Evolutionary conservation across 2,797 vertebrate species (phyloP).

Genomic region (Austrolebias charrua): DNA sequence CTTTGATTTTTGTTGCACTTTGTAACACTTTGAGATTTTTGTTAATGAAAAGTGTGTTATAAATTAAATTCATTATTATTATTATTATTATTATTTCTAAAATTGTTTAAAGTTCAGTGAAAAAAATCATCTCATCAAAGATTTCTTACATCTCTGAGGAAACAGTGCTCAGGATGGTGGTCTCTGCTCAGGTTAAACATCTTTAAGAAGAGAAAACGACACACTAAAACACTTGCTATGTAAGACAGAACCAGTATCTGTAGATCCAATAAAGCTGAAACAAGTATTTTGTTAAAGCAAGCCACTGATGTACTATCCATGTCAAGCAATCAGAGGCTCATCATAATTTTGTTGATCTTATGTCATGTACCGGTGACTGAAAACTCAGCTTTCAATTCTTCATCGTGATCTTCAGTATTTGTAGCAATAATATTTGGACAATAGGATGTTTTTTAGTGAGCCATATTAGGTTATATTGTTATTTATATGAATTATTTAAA

Average conservation of each 20-base stretch:
- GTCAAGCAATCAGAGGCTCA: too few species aligned
- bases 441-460: background rate
- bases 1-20: too few species aligned
- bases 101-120: background rate
- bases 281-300: background rate
- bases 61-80: too few species aligned
- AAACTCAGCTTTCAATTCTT: background rate
- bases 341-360: too few species aligned
- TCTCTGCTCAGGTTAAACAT: background rate
- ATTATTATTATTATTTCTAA: too few species aligned
- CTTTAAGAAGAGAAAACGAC: conserved; percentile 2
- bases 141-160: background rate
- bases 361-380: too few species aligned
- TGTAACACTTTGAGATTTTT: too few species aligned
- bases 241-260: too few species aligned
- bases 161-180: background rate
- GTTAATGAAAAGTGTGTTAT: too few species aligned
- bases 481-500: too few species aligned
- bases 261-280: too few species aligned
- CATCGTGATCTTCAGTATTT: background rate
- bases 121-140: background rate
- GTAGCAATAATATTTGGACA: background rate
- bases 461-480: too few species aligned
- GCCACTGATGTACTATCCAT: background rate
- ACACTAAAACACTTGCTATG: background rate